phyloP scores from a whole-genome alignment of 2,797 vertebrate species.

The Nannoperca obscura region DNA sequence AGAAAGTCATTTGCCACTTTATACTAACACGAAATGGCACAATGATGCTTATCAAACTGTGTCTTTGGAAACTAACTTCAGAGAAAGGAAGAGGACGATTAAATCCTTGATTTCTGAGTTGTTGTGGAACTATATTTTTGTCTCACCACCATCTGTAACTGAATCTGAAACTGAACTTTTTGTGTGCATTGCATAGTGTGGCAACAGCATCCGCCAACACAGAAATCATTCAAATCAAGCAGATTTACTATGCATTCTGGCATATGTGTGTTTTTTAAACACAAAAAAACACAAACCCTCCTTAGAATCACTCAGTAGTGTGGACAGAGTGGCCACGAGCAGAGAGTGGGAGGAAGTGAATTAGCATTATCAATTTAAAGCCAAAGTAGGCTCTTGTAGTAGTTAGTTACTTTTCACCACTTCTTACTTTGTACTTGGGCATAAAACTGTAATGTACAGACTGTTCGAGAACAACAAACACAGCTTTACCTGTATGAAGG shows the following conservation, averaged over 20 bases:
- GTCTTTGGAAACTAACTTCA: background rate
- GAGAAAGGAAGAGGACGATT: background rate
- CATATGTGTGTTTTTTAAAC: background rate
- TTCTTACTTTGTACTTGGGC: background rate
- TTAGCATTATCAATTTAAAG: background rate
- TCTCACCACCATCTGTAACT: background rate
- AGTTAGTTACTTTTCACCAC: no score
- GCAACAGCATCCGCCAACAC: background rate
- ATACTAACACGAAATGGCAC: background rate
- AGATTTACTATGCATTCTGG: background rate
- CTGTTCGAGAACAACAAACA: background rate
- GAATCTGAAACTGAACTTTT: background rate
- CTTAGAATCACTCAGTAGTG: background rate
- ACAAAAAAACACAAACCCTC: background rate
- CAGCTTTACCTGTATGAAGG: slow-evolving; percentile 83
- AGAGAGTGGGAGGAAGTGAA: slow-evolving; percentile 41
- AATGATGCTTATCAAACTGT: background rate
- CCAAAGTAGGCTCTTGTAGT: background rate
- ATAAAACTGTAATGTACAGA: background rate
- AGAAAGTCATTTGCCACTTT: background rate
- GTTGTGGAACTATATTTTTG: background rate
- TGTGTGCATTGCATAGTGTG: background rate
- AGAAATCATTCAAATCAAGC: background rate
- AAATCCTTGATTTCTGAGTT: background rate
- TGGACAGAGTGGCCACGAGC: background rate